Conservation (phyloP, 1,140 invertebrate species). For the Bombus consobrinus region DNA sequence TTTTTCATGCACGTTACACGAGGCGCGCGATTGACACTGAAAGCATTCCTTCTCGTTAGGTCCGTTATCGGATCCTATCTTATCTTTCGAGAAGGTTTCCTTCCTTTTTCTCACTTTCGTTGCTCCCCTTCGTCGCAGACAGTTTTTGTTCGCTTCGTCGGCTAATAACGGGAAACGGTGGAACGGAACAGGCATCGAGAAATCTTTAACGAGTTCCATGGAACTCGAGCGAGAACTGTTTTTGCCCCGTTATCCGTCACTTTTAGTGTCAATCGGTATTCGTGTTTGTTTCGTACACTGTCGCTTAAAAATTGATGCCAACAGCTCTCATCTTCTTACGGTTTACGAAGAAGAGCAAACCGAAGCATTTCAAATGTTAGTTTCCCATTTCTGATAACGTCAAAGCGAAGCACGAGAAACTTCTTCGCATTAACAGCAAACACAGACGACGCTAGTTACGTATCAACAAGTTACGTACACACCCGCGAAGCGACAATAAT, state of each 20-base stretch:
- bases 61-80: neutral
- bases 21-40: neutral
- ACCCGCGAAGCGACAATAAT: too few species aligned
- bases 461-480: neutral
- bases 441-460: neutral
- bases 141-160: constrained; percentile 18
- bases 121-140: neutral
- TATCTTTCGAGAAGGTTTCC: constrained; percentile 9
- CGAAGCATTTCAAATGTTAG: too few species aligned
- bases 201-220: constrained; percentile 24
- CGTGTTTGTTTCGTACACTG: neutral
- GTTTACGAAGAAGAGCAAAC: too few species aligned
- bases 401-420: too few species aligned
- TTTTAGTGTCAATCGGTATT: constrained; percentile 36
- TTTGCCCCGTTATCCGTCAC: constrained; percentile 48
- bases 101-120: constrained; percentile 32
- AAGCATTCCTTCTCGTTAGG: constrained; percentile 1
- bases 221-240: neutral
- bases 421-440: too few species aligned
- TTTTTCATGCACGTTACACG: neutral
- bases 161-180: constrained; percentile 34
- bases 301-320: neutral
- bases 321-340: neutral
- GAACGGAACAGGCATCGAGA: constrained; percentile 16
- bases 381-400: neutral